These are phyloP conservation scores for Temnothorax ravouxi DNA, from an alignment of 2,888 invertebrate species.

Conservation along the genomic window DNA sequence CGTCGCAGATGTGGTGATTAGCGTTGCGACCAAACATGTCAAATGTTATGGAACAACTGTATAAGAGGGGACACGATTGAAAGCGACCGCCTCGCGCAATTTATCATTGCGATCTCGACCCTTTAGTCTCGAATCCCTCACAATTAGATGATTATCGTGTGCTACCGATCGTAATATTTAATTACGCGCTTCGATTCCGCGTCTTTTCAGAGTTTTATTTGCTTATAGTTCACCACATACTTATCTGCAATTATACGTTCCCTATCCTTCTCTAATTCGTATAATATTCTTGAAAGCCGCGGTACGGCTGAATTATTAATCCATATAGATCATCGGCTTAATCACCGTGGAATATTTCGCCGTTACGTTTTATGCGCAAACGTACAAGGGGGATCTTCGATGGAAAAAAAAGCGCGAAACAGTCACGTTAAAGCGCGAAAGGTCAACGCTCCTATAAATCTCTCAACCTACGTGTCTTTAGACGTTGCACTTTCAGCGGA, in stretches of 20 bases:
- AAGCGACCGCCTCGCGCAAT: conserved; percentile 15
- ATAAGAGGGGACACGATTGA: conserved; percentile 34
- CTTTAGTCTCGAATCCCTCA: background rate
- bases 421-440: conserved; percentile 67
- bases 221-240: background rate
- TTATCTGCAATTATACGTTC: background rate
- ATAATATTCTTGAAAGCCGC: background rate
- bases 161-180: conserved; percentile 27
- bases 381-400: background rate
- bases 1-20: conserved; percentile 64
- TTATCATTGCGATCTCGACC: conserved; percentile 27
- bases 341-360: conserved; percentile 8
- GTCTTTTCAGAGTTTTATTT: background rate
- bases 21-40: conserved; percentile 58
- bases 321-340: conserved; percentile 1
- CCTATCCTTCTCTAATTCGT: background rate
- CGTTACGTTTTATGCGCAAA: background rate
- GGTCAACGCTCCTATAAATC: conserved; percentile 78
- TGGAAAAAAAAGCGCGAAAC: background rate
- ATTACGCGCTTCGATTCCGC: conserved; percentile 1
- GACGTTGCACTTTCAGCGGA: conserved; percentile 56
- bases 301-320: background rate
- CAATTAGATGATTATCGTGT: conserved; percentile 36
- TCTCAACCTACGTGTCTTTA: conserved; percentile 72
- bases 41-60: conserved; percentile 62